Evolutionary conservation across 2,797 vertebrate species (phyloP).

Genomic region (Bovichtus variegatus): DNA sequence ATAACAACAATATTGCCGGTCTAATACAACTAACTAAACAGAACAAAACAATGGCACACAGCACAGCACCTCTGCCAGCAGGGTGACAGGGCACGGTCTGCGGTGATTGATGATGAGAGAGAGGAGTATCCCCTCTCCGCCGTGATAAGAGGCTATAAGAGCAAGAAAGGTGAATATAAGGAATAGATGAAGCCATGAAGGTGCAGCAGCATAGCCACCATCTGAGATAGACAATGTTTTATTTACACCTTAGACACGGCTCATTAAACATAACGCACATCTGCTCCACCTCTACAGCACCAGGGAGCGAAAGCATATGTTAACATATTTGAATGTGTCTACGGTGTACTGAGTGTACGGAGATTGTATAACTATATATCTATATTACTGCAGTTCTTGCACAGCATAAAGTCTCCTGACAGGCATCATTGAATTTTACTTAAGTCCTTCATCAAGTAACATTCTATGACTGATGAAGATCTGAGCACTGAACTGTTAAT

Average conservation of each 20-base stretch:
- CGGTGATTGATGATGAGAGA: conserved; percentile 77
- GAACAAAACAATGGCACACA: conserved; percentile 69
- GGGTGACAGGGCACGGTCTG: conserved; percentile 70
- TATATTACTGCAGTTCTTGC: not conserved
- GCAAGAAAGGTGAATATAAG: conserved; percentile 66
- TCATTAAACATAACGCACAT: conserved; percentile 65
- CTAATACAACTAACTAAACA: conserved; percentile 65
- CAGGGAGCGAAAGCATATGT: conserved; percentile 19
- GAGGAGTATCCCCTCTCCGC: conserved; percentile 64
- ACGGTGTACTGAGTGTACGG: not conserved
- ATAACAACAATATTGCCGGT: conserved; percentile 65
- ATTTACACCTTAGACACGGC: conserved; percentile 72
- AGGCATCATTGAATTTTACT: not conserved
- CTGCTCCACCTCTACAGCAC: conserved; percentile 23
- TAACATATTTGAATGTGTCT: conserved; percentile 31
- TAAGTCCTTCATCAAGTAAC: not conserved
- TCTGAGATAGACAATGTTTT: conserved; percentile 68
- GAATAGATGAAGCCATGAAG: conserved; percentile 78
- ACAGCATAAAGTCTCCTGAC: not conserved
- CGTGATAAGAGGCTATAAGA: conserved; percentile 66
- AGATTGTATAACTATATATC: not conserved
- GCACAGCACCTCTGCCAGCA: conserved; percentile 66
- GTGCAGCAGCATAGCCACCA: conserved; percentile 49
- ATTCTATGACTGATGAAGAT: not conserved
- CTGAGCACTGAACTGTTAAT: not conserved